Evolutionary conservation across 2,888 invertebrate species (phyloP), one percentile per base, ranked within the genome.

Genomic region (Caenorhabditis angaria): DNA sequence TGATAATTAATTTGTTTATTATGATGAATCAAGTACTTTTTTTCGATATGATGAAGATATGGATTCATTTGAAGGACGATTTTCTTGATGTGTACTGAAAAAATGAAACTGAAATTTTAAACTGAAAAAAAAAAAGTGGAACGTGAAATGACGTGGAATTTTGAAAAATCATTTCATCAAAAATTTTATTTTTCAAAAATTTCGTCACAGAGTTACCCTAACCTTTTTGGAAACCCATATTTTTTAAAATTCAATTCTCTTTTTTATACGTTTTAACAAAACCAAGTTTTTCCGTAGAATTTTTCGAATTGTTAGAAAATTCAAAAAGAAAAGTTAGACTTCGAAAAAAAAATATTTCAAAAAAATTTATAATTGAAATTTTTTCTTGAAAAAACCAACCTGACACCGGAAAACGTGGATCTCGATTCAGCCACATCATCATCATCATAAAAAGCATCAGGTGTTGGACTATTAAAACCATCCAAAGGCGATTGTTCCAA

Each of bases 401-500:
- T 76, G 18, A 74, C 63, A 27, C 74, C 74, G 14, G 77, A 77
- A 53, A 77, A 77, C 8, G 72, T 72, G n/a, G 67, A 67, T 25
- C 59, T 67, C 5, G 72, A 54, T 8, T 72, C 67, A 18, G 61
- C 14, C 1, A 60, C 61, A n/a, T 66, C 77, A 54, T 72, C 72
- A 18, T 69, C 72, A 51, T 69, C 74, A 24, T 70, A 72, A 25
- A 54, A 35, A 20, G 65, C 65, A 25, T 77, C 77, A 3, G 75
- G 65, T 24, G 74, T 68, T 1, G 79, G 79, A 0, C 73, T 73
- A 51, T 71, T 72, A 58, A 73, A 75, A n/a, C 78, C 82, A 53
- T 82, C 82, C 24, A 82, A 41, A 0, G 82, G 80, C 48, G 80
- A 82, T 57, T 82, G 77, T 53, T 80, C 80, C 60, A 80, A 50